Conservation (phyloP, 2,797 vertebrate species). For the Hemibagrus guttatus region DNA sequence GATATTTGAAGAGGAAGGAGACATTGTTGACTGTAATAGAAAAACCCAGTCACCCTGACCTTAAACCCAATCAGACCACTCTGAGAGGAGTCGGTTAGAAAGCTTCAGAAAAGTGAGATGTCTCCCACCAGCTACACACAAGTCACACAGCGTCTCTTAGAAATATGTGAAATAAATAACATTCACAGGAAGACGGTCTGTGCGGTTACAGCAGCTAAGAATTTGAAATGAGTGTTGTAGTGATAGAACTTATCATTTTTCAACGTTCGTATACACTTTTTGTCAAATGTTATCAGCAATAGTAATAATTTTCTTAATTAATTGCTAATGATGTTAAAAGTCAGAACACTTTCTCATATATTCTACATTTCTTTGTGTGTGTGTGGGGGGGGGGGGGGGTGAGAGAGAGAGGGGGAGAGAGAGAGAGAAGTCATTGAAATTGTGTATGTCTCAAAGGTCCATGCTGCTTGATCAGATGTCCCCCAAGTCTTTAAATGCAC, state of each 20-base stretch:
- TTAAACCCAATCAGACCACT: neutral
- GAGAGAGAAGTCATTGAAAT: neutral
- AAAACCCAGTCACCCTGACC: neutral
- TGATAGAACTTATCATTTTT: too few species aligned
- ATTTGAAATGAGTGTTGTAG: neutral
- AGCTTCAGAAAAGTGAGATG: neutral
- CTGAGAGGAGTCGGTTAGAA: neutral
- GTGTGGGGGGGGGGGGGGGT: neutral
- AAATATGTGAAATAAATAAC: neutral
- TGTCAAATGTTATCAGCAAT: neutral
- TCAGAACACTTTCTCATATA: neutral
- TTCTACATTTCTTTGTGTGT: neutral
- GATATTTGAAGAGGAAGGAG: constrained; percentile 31
- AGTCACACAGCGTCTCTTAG: too few species aligned
- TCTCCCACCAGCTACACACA: neutral
- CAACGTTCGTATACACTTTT: too few species aligned
- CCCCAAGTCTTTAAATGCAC: constrained; percentile 14
- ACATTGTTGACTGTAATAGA: constrained; percentile 5
- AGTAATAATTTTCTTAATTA: neutral
- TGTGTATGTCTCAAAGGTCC: constrained; percentile 17
- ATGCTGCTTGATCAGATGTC: constrained; percentile 4
- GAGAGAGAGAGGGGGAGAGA: neutral
- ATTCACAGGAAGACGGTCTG: neutral
- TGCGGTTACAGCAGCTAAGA: neutral
- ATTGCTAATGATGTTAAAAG: neutral